phyloP scores from a whole-genome alignment of 2,797 vertebrate species.

The Discoglossus pictus region DNA sequence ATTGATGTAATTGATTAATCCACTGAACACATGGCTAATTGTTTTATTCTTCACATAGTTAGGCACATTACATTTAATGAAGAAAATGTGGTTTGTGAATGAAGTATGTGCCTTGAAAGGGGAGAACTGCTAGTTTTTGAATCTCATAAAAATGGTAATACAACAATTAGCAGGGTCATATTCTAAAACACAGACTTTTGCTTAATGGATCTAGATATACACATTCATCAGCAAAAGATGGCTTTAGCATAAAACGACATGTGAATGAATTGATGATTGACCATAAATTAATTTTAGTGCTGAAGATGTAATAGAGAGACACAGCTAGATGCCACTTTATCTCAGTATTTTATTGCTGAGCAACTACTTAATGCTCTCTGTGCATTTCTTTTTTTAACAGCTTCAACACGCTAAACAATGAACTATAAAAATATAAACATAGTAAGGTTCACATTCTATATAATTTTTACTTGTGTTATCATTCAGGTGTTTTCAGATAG shows the following conservation, averaged over 20 bases:
- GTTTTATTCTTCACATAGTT: slow-evolving; percentile 57
- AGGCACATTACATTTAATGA: slow-evolving; percentile 59
- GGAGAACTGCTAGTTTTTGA: slow-evolving; percentile 68
- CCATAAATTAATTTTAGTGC: slow-evolving; percentile 95
- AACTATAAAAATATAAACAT: slow-evolving; percentile 67
- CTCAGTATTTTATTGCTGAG: slow-evolving; percentile 73
- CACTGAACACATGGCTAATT: slow-evolving; percentile 18
- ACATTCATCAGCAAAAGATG: slow-evolving; percentile 82
- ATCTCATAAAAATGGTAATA: slow-evolving; percentile 83
- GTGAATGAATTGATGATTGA: slow-evolving; percentile 87
- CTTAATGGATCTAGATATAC: slow-evolving; percentile 76
- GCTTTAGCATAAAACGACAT: slow-evolving; percentile 88
- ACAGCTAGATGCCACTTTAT: slow-evolving; percentile 77
- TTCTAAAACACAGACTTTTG: slow-evolving; percentile 77
- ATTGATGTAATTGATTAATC: too few species aligned
- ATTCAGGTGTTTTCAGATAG: too few species aligned
- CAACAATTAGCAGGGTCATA: slow-evolving; percentile 79
- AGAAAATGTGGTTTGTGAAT: slow-evolving; percentile 59
- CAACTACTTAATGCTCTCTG: slow-evolving; percentile 71
- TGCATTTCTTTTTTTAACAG: slow-evolving; percentile 63
- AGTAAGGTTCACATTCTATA: too few species aligned
- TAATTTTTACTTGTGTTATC: too few species aligned
- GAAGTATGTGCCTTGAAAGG: slow-evolving; percentile 63
- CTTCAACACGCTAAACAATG: slow-evolving; percentile 68
- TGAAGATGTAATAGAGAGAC: slow-evolving; percentile 76